A percentile compares a stretch with the other conserved stretches of the same genome.
Conservation (phyloP, 2,888 invertebrate species). For the Choreutis nemorana region DNA sequence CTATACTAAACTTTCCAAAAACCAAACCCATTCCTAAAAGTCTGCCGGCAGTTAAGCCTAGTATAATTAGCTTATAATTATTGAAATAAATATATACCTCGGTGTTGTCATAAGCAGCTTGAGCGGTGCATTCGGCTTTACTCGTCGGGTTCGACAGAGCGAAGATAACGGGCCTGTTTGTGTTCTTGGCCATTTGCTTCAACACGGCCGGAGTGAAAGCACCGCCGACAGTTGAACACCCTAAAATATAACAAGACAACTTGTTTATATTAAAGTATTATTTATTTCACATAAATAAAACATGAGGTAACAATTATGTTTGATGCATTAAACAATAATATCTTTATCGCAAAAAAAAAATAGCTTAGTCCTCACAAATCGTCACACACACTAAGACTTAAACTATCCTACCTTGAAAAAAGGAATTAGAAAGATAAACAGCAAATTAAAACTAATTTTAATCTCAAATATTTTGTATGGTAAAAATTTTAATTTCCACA, state of each 20-base stretch:
- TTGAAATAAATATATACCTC: conserved; percentile 71
- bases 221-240: conserved; percentile 91
- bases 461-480: background rate
- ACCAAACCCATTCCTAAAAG: no score
- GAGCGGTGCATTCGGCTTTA: conserved; percentile 98
- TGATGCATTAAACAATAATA: no score
- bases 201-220: conserved; percentile 91
- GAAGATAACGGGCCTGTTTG: conserved; percentile 92
- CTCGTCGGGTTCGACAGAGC: conserved; percentile 98
- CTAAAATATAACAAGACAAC: conserved; percentile 41
- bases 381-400: no score
- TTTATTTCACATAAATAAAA: background rate
- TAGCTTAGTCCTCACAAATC: no score
- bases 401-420: no score
- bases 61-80: no score
- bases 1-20: no score
- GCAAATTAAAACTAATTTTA: background rate
- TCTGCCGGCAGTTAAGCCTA: no score
- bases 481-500: background rate
- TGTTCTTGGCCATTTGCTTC: conserved; percentile 84
- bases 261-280: conserved; percentile 1
- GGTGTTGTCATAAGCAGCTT: conserved; percentile 90
- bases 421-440: background rate
- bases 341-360: no score
- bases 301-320: background rate